Conservation (phyloP, 2,888 invertebrate genomes). For the Tetramorium bicarinatum region DNA sequence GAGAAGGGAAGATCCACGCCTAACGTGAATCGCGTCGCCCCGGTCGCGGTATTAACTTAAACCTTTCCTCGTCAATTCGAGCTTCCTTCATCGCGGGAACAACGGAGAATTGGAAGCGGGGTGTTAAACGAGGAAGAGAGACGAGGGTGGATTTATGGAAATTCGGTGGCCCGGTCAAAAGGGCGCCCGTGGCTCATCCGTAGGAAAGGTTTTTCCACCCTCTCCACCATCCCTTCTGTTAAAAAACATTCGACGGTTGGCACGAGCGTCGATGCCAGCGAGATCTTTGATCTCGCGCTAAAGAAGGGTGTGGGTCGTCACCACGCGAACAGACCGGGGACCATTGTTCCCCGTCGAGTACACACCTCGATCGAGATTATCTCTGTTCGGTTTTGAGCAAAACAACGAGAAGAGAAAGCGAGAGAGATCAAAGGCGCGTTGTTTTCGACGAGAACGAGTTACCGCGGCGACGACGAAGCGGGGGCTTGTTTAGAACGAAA, state of each 20-base stretch:
- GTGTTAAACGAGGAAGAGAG: constrained; percentile 16
- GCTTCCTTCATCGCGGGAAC: constrained; percentile 28
- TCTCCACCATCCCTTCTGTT: neutral
- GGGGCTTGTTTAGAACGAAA: constrained; percentile 48
- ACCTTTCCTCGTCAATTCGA: constrained; percentile 37
- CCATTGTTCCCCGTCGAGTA: constrained; percentile 65
- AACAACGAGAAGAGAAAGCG: neutral
- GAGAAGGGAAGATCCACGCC: constrained; percentile 8
- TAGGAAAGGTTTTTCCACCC: constrained; percentile 50
- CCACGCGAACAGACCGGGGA: constrained; percentile 61
- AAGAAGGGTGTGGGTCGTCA: constrained; percentile 49
- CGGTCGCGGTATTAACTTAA: constrained; percentile 40
- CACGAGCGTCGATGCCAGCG: constrained; percentile 56
- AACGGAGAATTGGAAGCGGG: constrained; percentile 34
- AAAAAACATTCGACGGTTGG: constrained; percentile 58
- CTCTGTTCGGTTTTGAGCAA: constrained; percentile 58
- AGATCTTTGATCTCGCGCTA: constrained; percentile 73
- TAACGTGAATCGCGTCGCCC: constrained; percentile 25
- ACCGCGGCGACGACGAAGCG: constrained; percentile 46
- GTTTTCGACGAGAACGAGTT: constrained; percentile 63
- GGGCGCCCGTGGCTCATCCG: constrained; percentile 61
- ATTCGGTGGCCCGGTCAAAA: constrained; percentile 68
- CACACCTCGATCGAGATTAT: constrained; percentile 67
- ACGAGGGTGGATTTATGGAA: constrained; percentile 74
- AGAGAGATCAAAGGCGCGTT: constrained; percentile 67